Conservation (phyloP, 2,113 vertebrate genomes). For the Oreamnos americanus region DNA sequence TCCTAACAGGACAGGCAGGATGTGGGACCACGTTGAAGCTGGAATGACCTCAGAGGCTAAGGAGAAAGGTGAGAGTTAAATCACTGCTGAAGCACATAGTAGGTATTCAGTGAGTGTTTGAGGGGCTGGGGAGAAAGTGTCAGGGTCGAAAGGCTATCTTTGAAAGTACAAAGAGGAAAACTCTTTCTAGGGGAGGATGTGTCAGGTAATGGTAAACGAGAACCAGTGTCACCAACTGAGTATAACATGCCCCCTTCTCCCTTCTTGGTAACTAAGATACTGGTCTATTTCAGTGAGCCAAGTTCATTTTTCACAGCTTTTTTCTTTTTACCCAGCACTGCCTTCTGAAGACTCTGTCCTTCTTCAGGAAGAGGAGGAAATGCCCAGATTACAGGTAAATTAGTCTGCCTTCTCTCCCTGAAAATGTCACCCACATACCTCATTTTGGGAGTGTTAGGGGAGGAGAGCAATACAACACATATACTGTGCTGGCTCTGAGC, state of each 20-base stretch:
- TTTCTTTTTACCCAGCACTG: neutral
- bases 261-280: neutral
- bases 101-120: neutral
- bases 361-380: neutral
- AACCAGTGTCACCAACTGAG: neutral
- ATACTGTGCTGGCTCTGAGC: neutral
- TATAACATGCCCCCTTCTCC: neutral
- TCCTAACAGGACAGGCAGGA: neutral
- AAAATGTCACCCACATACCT: neutral
- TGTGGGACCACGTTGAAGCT: neutral
- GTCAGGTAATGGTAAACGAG: neutral
- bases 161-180: neutral
- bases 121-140: neutral
- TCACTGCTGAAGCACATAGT: neutral
- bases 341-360: neutral
- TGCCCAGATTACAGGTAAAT: neutral
- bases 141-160: neutral
- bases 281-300: neutral
- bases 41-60: neutral
- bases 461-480: neutral
- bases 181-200: neutral
- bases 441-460: neutral
- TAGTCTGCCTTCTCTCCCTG: neutral
- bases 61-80: neutral
- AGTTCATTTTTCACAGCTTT: neutral